Evolutionary conservation across 2,797 vertebrate species (phyloP).

Genomic region (Eulemur rubriventer): DNA sequence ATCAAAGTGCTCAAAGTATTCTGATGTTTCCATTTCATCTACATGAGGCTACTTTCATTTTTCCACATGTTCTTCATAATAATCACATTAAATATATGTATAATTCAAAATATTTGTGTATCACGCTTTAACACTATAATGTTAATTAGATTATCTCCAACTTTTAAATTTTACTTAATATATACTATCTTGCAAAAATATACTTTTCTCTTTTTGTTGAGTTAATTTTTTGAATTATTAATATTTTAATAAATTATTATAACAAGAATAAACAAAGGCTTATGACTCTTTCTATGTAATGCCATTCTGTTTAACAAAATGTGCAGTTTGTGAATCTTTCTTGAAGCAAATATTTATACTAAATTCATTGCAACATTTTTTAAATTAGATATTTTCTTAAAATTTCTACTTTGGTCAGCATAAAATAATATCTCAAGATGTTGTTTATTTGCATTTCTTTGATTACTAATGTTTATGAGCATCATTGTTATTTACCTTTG

Average conservation of each 20-base stretch:
- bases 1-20: neutral
- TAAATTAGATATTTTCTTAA: neutral
- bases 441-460: neutral
- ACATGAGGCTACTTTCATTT: neutral
- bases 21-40: neutral
- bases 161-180: neutral
- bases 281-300: neutral
- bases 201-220: neutral
- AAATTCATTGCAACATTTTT: neutral
- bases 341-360: neutral
- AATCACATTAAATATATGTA: neutral
- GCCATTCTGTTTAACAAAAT: neutral
- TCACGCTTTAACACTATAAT: neutral
- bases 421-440: neutral
- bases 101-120: neutral
- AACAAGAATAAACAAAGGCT: neutral
- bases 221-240: neutral
- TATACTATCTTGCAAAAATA: neutral
- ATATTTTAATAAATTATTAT: neutral
- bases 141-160: neutral
- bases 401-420: neutral
- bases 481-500: neutral
- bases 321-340: neutral
- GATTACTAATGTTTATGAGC: neutral
- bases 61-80: neutral